phyloP scores from a whole-genome alignment of 2,888 invertebrate genomes.

The Drosophila meridiana region DNA sequence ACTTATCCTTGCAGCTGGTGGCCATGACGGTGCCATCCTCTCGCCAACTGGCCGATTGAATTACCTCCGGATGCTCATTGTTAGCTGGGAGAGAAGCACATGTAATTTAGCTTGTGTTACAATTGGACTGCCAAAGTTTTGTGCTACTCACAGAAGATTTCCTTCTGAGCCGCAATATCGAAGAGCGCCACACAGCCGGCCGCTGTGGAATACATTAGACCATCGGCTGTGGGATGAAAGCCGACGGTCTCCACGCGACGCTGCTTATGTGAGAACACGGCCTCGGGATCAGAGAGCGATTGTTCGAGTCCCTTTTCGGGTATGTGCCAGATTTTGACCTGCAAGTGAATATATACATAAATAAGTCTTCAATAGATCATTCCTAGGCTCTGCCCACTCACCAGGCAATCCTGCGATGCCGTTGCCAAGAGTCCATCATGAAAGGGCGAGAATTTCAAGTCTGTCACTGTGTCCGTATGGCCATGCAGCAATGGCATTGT shows the following conservation, averaged over 20 bases:
- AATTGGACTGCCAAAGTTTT: background rate
- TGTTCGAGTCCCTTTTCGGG: slow-evolving; percentile 92
- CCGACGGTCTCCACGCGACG: slow-evolving; percentile 94
- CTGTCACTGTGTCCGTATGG: slow-evolving; percentile 96
- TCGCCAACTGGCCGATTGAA: slow-evolving; percentile 96
- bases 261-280: slow-evolving; percentile 93
- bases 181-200: slow-evolving; percentile 93
- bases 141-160: slow-evolving; percentile 89
- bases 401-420: slow-evolving; percentile 94
- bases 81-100: slow-evolving; percentile 85
- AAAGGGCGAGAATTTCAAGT: slow-evolving; percentile 98
- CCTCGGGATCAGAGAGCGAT: slow-evolving; percentile 91
- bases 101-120: too few species aligned
- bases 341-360: slow-evolving; percentile 4
- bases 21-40: slow-evolving; percentile 91
- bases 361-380: background rate
- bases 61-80: slow-evolving; percentile 92
- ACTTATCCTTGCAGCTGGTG: slow-evolving; percentile 96
- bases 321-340: slow-evolving; percentile 96
- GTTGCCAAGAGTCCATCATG: slow-evolving; percentile 96
- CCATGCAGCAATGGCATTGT: slow-evolving; percentile 94
- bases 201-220: slow-evolving; percentile 94
- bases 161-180: slow-evolving; percentile 93
- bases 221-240: slow-evolving; percentile 96
- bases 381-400: slow-evolving; percentile 75